Conservation (phyloP, 2,888 invertebrate genomes). For the Tetrapedia diversipes region DNA sequence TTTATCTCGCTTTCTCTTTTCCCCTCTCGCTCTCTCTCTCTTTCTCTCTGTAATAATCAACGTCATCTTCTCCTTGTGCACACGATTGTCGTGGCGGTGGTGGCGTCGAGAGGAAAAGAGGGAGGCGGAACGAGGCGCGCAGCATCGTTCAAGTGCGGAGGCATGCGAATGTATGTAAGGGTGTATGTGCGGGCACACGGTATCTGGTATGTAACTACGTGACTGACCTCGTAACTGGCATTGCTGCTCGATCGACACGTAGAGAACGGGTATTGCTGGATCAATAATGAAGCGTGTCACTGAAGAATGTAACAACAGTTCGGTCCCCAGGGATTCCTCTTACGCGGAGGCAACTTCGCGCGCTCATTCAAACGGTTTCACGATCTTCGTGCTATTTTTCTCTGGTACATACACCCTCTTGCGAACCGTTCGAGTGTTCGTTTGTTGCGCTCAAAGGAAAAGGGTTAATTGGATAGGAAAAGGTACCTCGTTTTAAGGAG, state of each 20-base stretch:
- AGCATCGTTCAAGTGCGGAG: slow-evolving; percentile 64
- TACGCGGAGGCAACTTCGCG: slow-evolving; percentile 31
- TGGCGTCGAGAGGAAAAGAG: slow-evolving; percentile 24
- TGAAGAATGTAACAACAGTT: slow-evolving; percentile 62
- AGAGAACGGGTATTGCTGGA: slow-evolving; percentile 51
- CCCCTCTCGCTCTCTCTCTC: not conserved
- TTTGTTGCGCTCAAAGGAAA: not conserved
- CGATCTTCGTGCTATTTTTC: not conserved
- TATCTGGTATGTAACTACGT: slow-evolving; percentile 67
- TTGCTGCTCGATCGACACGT: slow-evolving; percentile 60
- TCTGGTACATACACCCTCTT: not conserved
- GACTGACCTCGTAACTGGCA: slow-evolving; percentile 70
- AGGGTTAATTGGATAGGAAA: not conserved
- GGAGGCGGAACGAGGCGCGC: slow-evolving; percentile 47
- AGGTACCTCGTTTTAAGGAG: not conserved
- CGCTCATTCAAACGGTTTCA: not conserved
- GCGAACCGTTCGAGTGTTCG: not conserved
- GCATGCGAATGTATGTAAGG: slow-evolving; percentile 60
- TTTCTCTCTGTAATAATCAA: slow-evolving; percentile 68
- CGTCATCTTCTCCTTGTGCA: slow-evolving; percentile 65
- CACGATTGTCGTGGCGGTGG: slow-evolving; percentile 52
- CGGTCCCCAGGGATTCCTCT: slow-evolving; percentile 36
- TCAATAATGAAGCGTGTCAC: slow-evolving; percentile 58
- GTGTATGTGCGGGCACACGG: slow-evolving; percentile 61
- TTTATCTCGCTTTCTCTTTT: no score